phyloP scores from a whole-genome alignment of 1,140 invertebrate species.

The Papilio polytes region DNA sequence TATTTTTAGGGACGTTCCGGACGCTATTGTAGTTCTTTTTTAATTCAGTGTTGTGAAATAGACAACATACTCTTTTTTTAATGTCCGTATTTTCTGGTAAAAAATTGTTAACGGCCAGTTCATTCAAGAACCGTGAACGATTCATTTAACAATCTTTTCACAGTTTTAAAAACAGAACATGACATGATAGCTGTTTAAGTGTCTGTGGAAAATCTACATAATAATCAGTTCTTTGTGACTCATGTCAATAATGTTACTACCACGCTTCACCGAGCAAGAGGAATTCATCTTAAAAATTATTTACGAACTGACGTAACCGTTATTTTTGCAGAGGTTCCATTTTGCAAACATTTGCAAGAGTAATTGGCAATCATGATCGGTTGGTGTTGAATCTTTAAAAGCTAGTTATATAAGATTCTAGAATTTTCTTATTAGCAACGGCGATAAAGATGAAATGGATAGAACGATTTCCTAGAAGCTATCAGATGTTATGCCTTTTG shows the following conservation, averaged over 20 bases:
- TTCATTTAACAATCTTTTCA: constrained; percentile 48
- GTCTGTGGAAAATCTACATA: constrained; percentile 60
- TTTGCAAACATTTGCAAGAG: constrained; percentile 34
- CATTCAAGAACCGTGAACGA: not conserved
- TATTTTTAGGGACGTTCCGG: constrained; percentile 38
- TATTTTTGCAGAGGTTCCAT: constrained; percentile 50
- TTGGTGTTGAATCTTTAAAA: not conserved
- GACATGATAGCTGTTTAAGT: constrained; percentile 28
- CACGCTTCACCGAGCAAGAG: constrained; percentile 36
- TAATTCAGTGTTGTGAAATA: not conserved
- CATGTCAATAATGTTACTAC: constrained; percentile 40
- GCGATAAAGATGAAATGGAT: constrained; percentile 22
- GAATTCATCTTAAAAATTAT: constrained; percentile 48
- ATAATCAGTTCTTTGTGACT: constrained; percentile 51
- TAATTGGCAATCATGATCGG: not conserved
- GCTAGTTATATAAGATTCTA: constrained; percentile 6
- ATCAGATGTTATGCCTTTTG: constrained; percentile 29
- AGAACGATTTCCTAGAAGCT: constrained; percentile 27
- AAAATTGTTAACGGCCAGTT: constrained; percentile 31
- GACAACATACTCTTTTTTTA: constrained; percentile 11
- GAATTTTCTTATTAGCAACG: constrained; percentile 33
- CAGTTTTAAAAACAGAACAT: constrained; percentile 41
- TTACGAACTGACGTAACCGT: constrained; percentile 58
- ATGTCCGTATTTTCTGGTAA: not conserved
- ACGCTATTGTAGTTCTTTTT: constrained; percentile 31